phyloP scores from a whole-genome alignment of 2,113 vertebrate genomes.

The Nycticorax nycticorax region DNA sequence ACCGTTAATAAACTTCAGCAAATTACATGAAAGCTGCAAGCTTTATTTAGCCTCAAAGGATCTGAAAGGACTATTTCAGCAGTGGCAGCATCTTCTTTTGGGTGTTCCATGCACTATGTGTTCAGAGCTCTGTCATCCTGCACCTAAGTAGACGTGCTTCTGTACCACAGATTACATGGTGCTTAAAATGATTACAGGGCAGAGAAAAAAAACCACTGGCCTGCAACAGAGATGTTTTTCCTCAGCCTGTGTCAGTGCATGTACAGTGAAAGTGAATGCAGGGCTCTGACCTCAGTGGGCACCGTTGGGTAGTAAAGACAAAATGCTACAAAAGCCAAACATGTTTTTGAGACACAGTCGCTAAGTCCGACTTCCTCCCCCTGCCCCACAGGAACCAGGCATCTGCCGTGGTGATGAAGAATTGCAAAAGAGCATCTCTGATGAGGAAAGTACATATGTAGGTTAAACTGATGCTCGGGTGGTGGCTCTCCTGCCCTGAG shows the following conservation, averaged over 20 bases:
- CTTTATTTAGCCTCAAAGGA: not conserved
- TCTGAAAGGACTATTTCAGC: not conserved
- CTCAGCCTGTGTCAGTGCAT: not conserved
- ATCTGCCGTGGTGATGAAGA: not conserved
- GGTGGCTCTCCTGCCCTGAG: not conserved
- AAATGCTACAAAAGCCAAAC: not conserved
- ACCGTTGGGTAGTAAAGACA: not conserved
- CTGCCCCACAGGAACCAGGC: not conserved
- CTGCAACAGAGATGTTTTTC: not conserved
- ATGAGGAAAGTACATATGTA: not conserved
- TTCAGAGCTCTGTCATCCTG: not conserved
- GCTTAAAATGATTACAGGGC: not conserved
- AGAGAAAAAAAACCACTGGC: not conserved
- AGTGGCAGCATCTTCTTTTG: not conserved
- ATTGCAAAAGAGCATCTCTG: not conserved
- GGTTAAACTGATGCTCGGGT: not conserved
- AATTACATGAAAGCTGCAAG: not conserved
- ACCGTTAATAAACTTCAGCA: not conserved
- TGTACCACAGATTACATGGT: not conserved
- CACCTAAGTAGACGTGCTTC: not conserved
- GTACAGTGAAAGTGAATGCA: not conserved
- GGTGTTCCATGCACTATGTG: not conserved
- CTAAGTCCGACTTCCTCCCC: not conserved
- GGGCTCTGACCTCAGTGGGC: fast-evolving
- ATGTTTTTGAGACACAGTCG: not conserved